Conservation (phyloP, 2,113 vertebrate genomes). For the Maccullochella peelii region DNA sequence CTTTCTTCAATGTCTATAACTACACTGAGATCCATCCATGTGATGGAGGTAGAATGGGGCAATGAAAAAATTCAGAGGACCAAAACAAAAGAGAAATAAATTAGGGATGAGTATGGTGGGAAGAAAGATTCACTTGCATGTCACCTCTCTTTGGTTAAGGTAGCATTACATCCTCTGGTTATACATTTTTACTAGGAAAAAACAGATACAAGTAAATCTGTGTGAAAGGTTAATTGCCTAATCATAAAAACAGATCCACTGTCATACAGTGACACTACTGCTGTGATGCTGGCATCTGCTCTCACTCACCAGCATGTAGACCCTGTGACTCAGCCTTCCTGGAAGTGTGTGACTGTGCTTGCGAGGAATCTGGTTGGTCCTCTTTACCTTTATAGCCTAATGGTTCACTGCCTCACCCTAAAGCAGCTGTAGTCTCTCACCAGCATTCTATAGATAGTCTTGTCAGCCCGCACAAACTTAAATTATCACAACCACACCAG, state of each 20-base stretch:
- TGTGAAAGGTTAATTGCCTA: slow-evolving; percentile 1
- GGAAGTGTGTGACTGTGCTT: slow-evolving; percentile 46
- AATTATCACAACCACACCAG: slow-evolving; percentile 47
- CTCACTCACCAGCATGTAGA: not conserved
- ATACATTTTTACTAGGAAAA: not conserved
- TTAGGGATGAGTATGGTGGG: not conserved
- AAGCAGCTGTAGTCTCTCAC: slow-evolving; percentile 51
- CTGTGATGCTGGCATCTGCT: slow-evolving; percentile 25
- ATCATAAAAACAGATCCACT: slow-evolving; percentile 9
- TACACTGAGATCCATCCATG: not conserved
- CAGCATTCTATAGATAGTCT: slow-evolving; percentile 60
- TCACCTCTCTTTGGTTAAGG: not conserved
- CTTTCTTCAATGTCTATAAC: not conserved
- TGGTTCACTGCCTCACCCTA: slow-evolving; percentile 48
- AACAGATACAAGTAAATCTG: slow-evolving; percentile 3
- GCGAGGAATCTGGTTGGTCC: slow-evolving; percentile 53
- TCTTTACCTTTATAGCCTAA: slow-evolving; percentile 27
- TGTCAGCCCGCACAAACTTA: slow-evolving; percentile 49
- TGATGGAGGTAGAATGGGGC: not conserved
- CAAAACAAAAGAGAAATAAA: slow-evolving; percentile 20
- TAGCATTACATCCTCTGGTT: not conserved
- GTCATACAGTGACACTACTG: slow-evolving; percentile 21
- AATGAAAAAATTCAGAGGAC: not conserved
- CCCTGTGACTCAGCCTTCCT: slow-evolving; percentile 83
- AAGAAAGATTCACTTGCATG: not conserved